A percentile compares a stretch with the other conserved stretches of the same genome.
These are phyloP conservation scores for human DNA, from an alignment of 2,113 vertebrate genomes.

Conservation along the genomic window GRCh38 chr6:31304501-31305000, in stretches of 20 bases:
- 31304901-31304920: not conserved
- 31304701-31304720: not conserved
- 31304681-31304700: not conserved
- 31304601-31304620: not conserved
- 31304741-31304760: not conserved
- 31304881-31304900: not conserved
- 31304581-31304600: not conserved
- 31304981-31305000: not conserved
- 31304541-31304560: not conserved
- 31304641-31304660: not conserved
- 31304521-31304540: no score
- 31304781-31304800: not conserved
- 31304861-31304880: not conserved
- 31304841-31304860: not conserved
- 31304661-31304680: accelerated
- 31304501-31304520: not conserved
- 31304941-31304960: not conserved
- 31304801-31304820: not conserved
- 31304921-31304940: not conserved
- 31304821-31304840: not conserved
- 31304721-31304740: not conserved
- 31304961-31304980: not conserved
- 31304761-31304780: not conserved
- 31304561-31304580: not conserved
- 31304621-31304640: not conserved